Evolutionary conservation across 2,888 invertebrate genomes (phyloP).

Genomic region (Pollenia amentaria): DNA sequence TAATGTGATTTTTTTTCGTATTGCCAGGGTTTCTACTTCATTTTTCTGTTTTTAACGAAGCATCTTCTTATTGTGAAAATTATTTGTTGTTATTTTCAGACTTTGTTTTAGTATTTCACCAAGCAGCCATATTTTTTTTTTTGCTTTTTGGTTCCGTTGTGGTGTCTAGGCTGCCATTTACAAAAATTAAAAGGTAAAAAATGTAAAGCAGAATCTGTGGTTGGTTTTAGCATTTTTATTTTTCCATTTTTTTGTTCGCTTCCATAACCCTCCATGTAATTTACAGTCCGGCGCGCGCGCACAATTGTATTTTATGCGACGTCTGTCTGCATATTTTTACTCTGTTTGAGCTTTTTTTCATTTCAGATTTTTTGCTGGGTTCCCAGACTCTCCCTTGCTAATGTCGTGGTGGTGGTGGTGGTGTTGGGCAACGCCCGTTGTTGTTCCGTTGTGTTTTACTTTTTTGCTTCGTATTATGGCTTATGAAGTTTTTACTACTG

Average conservation of each 20-base stretch:
- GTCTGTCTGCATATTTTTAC: conserved; percentile 19
- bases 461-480: conserved; percentile 61
- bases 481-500: conserved; percentile 53
- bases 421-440: conserved; percentile 72
- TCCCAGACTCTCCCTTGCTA: conserved; percentile 67
- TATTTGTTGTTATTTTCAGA: not conserved
- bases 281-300: conserved; percentile 71
- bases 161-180: conserved; percentile 69
- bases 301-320: conserved; percentile 49
- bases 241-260: conserved; percentile 45
- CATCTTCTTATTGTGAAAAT: conserved; percentile 42
- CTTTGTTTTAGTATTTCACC: not conserved
- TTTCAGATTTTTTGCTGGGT: not conserved
- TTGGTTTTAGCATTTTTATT: conserved; percentile 55
- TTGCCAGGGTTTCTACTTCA: conserved; percentile 4
- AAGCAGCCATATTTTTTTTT: conserved; percentile 65
- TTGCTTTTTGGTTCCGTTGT: conserved; percentile 33
- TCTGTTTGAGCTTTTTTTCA: not conserved
- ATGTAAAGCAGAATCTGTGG: conserved; percentile 58
- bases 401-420: conserved; percentile 46
- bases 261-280: conserved; percentile 62
- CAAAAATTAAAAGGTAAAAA: conserved; percentile 32
- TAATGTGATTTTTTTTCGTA: conserved; percentile 34
- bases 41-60: not conserved
- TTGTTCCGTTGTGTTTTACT: conserved; percentile 45